A percentile compares a stretch with the other conserved stretches of the same genome.
Conservation (phyloP, 2,797 vertebrate genomes). For the Chrosomus eos region DNA sequence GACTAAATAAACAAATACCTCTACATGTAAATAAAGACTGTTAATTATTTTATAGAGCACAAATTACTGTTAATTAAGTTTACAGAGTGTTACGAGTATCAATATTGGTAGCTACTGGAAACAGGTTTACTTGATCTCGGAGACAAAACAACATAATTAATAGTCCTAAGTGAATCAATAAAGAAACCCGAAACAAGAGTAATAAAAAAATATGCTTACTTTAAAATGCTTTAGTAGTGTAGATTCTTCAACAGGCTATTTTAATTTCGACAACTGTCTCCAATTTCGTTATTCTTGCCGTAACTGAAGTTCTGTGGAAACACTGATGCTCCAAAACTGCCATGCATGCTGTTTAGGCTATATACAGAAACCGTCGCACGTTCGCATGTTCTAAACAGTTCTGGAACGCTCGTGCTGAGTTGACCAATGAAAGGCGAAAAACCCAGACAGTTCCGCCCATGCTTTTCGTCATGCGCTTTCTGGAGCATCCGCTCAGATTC, state of each 20-base stretch:
- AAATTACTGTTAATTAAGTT: not conserved
- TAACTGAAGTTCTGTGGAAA: not conserved
- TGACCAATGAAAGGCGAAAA: slow-evolving; percentile 8
- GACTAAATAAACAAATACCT: not conserved
- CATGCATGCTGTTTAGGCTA: not conserved
- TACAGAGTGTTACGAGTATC: not conserved
- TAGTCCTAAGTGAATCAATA: not conserved
- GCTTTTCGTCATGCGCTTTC: not conserved
- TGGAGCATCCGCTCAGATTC: not conserved
- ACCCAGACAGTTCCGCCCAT: not conserved
- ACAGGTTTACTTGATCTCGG: not conserved
- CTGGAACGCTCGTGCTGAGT: not conserved
- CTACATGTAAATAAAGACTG: not conserved
- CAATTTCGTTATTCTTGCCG: not conserved
- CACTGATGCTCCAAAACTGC: not conserved
- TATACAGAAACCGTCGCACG: not conserved
- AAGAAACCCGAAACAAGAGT: not conserved
- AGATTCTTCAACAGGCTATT: not conserved
- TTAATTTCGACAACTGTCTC: not conserved
- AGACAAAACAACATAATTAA: not conserved
- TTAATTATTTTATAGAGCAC: not conserved
- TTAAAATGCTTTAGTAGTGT: not conserved
- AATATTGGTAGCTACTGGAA: not conserved
- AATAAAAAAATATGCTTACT: not conserved
- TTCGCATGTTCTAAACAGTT: not conserved